A percentile compares a stretch with the other conserved stretches of the same genome.
phyloP scores from a whole-genome alignment of 2,113 vertebrate genomes.

The Pampusana beccarii region DNA sequence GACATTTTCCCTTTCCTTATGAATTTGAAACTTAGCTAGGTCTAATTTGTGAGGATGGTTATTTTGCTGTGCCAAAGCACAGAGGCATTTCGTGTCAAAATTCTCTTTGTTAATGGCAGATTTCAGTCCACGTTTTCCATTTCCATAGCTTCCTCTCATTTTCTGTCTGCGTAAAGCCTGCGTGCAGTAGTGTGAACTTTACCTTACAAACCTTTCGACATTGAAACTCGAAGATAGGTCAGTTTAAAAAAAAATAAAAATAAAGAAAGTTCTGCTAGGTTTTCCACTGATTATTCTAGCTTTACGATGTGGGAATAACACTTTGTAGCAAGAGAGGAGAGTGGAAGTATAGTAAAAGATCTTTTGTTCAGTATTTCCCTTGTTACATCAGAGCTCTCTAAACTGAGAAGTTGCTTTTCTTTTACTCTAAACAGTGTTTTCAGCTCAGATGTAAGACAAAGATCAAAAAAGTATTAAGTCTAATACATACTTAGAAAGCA shows the following conservation, averaged over 20 bases:
- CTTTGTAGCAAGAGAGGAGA: background rate
- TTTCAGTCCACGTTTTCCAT: background rate
- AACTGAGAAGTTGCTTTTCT: background rate
- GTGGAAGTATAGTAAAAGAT: background rate
- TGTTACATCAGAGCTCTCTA: background rate
- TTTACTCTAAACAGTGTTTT: background rate
- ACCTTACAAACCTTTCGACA: background rate
- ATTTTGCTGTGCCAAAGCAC: background rate
- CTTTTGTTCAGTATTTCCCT: background rate
- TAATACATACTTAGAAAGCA: background rate
- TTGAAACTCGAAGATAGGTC: background rate
- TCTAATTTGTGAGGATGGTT: background rate
- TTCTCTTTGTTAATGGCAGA: background rate
- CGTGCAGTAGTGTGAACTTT: background rate
- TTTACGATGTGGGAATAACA: background rate
- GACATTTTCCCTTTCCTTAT: background rate
- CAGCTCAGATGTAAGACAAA: background rate
- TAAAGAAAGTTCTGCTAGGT: background rate
- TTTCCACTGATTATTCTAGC: background rate
- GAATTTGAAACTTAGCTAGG: background rate
- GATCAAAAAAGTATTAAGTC: background rate
- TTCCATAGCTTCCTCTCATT: background rate
- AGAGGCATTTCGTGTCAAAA: background rate
- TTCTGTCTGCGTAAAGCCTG: background rate
- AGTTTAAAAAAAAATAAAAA: background rate